A percentile compares a stretch with the other conserved stretches of the same genome.
Evolutionary conservation across 2,888 invertebrate genomes (phyloP).

Genomic region (Chrysodeixis includens): DNA sequence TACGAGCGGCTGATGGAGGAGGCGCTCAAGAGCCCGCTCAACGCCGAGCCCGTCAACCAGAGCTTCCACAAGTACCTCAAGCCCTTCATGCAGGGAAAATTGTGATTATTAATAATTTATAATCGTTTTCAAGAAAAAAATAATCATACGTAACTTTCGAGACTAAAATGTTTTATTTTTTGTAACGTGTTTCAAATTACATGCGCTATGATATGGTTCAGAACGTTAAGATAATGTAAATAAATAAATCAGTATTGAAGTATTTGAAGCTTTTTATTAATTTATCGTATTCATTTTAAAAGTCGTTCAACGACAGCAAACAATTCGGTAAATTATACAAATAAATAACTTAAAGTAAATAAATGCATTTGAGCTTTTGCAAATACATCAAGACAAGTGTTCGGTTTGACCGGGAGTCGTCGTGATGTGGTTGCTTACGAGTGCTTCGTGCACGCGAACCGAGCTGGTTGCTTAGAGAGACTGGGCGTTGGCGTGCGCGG

Average conservation of each 20-base stretch:
- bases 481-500: slow-evolving; percentile 76
- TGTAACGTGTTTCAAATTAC: neutral
- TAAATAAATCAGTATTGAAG: slow-evolving; percentile 37
- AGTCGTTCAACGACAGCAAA: slow-evolving; percentile 31
- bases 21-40: slow-evolving; percentile 94
- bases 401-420: slow-evolving; percentile 72
- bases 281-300: slow-evolving; percentile 43
- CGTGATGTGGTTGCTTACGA: slow-evolving; percentile 78
- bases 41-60: slow-evolving; percentile 93
- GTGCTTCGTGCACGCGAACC: slow-evolving; percentile 21
- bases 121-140: no score
- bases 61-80: slow-evolving; percentile 93
- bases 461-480: slow-evolving; percentile 61
- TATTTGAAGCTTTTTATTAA: slow-evolving; percentile 40
- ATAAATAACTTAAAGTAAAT: slow-evolving; percentile 61
- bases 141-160: neutral
- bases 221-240: slow-evolving; percentile 18
- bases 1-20: slow-evolving; percentile 94
- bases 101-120: slow-evolving; percentile 79
- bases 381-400: slow-evolving; percentile 86
- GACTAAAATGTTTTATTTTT: neutral
- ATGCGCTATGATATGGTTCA: neutral
- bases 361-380: slow-evolving; percentile 68
- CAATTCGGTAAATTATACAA: slow-evolving; percentile 51
- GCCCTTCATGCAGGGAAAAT: slow-evolving; percentile 93